phyloP scores from a whole-genome alignment of 2,888 invertebrate genomes.

The Pilophorus perplexus region DNA sequence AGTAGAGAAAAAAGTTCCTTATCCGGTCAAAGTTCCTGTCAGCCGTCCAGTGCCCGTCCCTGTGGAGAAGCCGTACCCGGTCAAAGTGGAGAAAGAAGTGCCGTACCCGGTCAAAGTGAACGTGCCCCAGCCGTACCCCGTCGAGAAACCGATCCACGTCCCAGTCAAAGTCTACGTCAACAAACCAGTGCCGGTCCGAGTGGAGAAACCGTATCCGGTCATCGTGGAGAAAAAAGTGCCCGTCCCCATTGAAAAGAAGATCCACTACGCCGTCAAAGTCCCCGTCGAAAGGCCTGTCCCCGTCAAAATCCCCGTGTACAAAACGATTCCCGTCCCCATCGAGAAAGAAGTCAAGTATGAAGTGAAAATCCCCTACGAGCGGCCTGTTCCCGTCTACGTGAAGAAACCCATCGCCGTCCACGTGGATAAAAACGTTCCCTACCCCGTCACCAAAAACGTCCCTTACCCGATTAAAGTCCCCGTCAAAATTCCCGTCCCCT shows the following conservation, averaged over 20 bases:
- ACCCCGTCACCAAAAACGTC: conserved; percentile 54
- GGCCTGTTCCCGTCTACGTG: conserved; percentile 66
- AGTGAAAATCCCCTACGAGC: conserved; percentile 68
- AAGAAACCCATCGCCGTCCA: conserved; percentile 58
- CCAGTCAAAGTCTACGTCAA: conserved; percentile 65
- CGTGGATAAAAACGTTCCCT: conserved; percentile 54
- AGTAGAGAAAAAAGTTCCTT: conserved; percentile 59
- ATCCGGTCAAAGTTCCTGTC: conserved; percentile 63
- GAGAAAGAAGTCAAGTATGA: conserved; percentile 68
- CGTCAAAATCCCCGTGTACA: conserved; percentile 64
- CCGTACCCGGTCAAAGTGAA: conserved; percentile 68
- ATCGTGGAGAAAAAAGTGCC: conserved; percentile 66
- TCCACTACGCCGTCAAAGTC: conserved; percentile 66
- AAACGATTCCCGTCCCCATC: conserved; percentile 61
- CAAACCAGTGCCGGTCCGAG: conserved; percentile 58
- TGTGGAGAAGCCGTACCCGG: conserved; percentile 72
- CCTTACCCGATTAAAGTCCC: conserved; percentile 61
- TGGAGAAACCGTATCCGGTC: conserved; percentile 75
- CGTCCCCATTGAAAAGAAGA: conserved; percentile 67
- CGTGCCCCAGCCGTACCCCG: conserved; percentile 54
- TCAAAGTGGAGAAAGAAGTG: conserved; percentile 55
- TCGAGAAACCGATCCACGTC: conserved; percentile 55
- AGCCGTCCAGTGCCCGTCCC: conserved; percentile 63
- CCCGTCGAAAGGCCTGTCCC: conserved; percentile 68
- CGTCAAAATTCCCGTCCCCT: conserved; percentile 46